These are phyloP conservation scores for Ectropis grisescens DNA, from an alignment of 1,140 invertebrate genomes.

Conservation along the genomic window DNA sequence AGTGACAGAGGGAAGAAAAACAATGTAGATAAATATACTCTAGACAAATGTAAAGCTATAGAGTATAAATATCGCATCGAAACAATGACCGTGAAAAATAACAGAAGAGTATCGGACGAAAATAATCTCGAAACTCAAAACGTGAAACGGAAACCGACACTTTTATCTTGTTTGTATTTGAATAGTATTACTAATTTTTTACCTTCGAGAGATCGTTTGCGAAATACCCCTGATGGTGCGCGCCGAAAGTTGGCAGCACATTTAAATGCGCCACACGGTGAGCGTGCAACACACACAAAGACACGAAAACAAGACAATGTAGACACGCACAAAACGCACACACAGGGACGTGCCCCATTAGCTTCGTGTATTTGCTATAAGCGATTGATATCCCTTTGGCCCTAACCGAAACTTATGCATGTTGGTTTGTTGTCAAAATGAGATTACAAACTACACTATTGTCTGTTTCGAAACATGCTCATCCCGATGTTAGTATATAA, in stretches of 20 bases:
- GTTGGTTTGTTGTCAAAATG: slow-evolving; percentile 21
- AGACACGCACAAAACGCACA: slow-evolving; percentile 67
- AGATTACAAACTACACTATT: slow-evolving; percentile 41
- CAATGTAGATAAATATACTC: slow-evolving; percentile 49
- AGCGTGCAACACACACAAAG: slow-evolving; percentile 72
- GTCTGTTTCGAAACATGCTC: slow-evolving; percentile 43
- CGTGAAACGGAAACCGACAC: slow-evolving; percentile 50
- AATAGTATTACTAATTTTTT: slow-evolving; percentile 69
- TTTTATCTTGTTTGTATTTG: slow-evolving; percentile 49
- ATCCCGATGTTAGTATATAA: slow-evolving; percentile 48
- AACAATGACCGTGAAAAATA: slow-evolving; percentile 19
- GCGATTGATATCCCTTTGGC: slow-evolving; percentile 23
- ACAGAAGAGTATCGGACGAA: slow-evolving; percentile 22
- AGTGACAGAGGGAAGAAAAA: slow-evolving; percentile 49
- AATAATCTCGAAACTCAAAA: slow-evolving; percentile 27
- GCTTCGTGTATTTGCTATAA: slow-evolving; percentile 68
- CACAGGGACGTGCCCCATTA: slow-evolving; percentile 50
- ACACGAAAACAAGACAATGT: slow-evolving; percentile 70
- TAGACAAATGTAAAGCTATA: slow-evolving; percentile 5
- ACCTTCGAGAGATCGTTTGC: slow-evolving; percentile 94
- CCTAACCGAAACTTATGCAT: slow-evolving; percentile 13
- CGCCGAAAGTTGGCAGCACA: slow-evolving; percentile 58
- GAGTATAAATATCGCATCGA: slow-evolving; percentile 41
- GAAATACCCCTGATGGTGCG: slow-evolving; percentile 84
- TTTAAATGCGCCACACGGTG: slow-evolving; percentile 64